Percentiles rank a stretch among this genome's conserved stretches.
Conservation (phyloP, 2,113 vertebrate genomes). For the Microtus montanus region DNA sequence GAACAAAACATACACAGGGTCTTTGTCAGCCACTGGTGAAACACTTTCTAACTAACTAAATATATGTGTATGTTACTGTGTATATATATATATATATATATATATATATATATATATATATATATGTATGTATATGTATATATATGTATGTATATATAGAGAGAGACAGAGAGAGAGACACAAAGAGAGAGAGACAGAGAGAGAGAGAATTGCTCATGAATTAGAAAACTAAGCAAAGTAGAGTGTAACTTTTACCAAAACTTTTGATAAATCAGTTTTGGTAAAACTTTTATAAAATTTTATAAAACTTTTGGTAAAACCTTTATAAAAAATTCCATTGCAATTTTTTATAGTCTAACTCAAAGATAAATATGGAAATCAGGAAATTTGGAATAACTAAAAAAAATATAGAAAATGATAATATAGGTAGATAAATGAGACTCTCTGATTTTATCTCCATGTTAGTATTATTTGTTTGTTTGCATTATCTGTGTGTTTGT, state of each 20-base stretch:
- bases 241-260: not conserved
- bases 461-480: not conserved
- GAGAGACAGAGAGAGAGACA: no score
- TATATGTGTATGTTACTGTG: no score
- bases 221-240: not conserved
- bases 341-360: not conserved
- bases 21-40: not conserved
- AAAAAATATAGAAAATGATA: not conserved
- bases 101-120: no score
- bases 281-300: no score
- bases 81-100: no score
- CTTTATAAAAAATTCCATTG: not conserved
- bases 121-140: no score
- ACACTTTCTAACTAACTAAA: not conserved
- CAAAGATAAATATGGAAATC: not conserved
- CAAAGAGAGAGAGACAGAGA: no score
- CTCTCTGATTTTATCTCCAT: not conserved
- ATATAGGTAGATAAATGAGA: not conserved
- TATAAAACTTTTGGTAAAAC: not conserved
- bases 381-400: not conserved
- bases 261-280: not conserved
- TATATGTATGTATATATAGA: no score
- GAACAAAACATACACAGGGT: not conserved
- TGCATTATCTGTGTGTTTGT: not conserved
- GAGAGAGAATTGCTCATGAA: not conserved